A percentile compares a stretch with the other conserved stretches of the same genome.
Conservation (phyloP, 30 jellyfish, hydroid and myxozoan genomes). For the Catostylus mosaicus region DNA sequence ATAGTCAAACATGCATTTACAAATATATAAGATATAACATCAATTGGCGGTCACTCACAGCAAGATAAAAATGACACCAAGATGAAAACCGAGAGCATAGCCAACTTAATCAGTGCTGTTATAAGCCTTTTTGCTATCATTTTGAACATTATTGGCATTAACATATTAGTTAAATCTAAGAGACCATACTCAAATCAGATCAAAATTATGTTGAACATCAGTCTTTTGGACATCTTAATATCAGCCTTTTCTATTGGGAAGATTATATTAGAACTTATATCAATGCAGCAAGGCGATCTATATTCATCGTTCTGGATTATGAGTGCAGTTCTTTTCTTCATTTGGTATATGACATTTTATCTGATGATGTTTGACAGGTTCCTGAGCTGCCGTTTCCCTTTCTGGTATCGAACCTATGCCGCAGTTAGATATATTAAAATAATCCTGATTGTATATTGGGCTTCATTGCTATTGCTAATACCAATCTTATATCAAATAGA, state of each 20-base stretch:
- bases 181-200: constrained; percentile 11
- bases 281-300: background rate
- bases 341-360: constrained; percentile 20
- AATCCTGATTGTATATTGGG: background rate
- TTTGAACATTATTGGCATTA: background rate
- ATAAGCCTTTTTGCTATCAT: background rate
- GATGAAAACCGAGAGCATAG: background rate
- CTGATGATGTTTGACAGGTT: constrained; percentile 25
- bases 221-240: constrained; percentile 1
- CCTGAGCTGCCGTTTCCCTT: constrained; percentile 21
- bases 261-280: background rate
- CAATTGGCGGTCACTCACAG: too few species aligned
- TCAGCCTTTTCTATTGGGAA: background rate
- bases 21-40: too few species aligned
- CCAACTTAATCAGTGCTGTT: background rate
- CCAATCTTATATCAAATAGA: background rate
- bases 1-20: too few species aligned
- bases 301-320: background rate
- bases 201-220: background rate
- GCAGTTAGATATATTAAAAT: background rate
- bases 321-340: background rate
- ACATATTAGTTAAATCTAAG: background rate
- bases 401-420: background rate
- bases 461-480: background rate
- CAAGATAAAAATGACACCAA: too few species aligned